These are phyloP conservation scores for Neotragus pygmaeus DNA, from an alignment of 2,113 vertebrate species.

Conservation along the genomic window DNA sequence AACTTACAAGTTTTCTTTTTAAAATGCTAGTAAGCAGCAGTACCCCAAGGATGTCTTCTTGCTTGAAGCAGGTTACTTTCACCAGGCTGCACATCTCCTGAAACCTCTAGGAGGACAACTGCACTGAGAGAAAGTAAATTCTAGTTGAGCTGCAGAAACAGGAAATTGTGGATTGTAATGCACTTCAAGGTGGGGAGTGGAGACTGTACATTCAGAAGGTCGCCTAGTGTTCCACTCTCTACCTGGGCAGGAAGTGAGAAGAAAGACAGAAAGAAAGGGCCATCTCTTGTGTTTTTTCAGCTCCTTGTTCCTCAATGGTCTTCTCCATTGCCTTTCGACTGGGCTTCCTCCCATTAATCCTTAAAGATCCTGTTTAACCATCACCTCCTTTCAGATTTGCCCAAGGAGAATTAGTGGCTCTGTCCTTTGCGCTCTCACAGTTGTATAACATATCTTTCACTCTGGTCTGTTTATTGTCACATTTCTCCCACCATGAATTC, in stretches of 20 bases:
- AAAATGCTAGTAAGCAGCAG: constrained; percentile 1
- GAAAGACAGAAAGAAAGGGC: background rate
- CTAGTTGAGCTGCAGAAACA: background rate
- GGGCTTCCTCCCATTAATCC: background rate
- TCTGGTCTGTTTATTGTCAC: constrained; percentile 2
- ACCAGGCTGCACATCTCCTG: background rate
- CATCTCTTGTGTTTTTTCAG: background rate
- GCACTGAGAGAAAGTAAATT: background rate
- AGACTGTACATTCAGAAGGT: background rate
- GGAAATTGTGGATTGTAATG: background rate
- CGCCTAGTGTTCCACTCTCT: background rate
- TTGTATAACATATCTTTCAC: background rate
- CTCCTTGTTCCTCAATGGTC: background rate
- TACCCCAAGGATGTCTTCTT: background rate
- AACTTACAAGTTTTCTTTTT: constrained; percentile 1
- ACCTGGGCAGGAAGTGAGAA: background rate
- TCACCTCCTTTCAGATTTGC: background rate
- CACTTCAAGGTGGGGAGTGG: background rate
- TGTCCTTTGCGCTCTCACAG: background rate
- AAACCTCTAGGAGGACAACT: background rate
- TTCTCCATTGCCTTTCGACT: background rate
- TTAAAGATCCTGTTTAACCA: background rate
- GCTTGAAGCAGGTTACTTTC: background rate
- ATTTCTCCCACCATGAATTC: background rate
- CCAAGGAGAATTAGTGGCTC: background rate